phyloP scores from a whole-genome alignment of 2,113 vertebrate species.

The Struthidea cinerea region DNA sequence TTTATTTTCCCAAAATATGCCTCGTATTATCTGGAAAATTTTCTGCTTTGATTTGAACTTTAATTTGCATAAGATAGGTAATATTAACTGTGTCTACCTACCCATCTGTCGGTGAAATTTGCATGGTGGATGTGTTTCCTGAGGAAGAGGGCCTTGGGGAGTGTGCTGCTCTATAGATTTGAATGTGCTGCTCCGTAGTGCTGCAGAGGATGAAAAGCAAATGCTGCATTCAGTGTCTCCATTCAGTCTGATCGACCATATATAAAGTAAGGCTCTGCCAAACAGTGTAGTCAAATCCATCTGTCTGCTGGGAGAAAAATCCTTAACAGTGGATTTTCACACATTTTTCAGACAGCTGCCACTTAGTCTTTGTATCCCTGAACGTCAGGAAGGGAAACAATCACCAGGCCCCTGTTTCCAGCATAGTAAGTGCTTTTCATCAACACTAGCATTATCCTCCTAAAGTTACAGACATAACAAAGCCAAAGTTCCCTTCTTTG shows the following conservation, averaged over 20 bases:
- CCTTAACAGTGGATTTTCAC: neutral
- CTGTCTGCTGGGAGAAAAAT: neutral
- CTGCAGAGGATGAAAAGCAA: neutral
- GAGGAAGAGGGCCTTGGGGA: neutral
- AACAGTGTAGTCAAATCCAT: neutral
- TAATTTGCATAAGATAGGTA: neutral
- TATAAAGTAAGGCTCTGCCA: neutral
- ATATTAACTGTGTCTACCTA: neutral
- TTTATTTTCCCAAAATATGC: neutral
- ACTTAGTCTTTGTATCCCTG: neutral
- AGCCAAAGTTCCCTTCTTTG: neutral
- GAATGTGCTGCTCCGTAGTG: accelerated
- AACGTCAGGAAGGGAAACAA: neutral
- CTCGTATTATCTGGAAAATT: neutral
- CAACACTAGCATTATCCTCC: neutral
- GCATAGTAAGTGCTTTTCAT: neutral
- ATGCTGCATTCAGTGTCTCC: neutral
- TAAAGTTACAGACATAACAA: neutral
- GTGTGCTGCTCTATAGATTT: neutral
- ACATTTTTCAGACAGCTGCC: neutral
- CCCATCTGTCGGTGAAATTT: neutral
- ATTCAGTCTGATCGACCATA: neutral
- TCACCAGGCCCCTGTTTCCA: neutral
- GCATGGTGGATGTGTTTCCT: neutral
- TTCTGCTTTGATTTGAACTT: neutral